Evolutionary conservation across 1,140 invertebrate species (phyloP).

Genomic region (Mesaphorura yosii): DNA sequence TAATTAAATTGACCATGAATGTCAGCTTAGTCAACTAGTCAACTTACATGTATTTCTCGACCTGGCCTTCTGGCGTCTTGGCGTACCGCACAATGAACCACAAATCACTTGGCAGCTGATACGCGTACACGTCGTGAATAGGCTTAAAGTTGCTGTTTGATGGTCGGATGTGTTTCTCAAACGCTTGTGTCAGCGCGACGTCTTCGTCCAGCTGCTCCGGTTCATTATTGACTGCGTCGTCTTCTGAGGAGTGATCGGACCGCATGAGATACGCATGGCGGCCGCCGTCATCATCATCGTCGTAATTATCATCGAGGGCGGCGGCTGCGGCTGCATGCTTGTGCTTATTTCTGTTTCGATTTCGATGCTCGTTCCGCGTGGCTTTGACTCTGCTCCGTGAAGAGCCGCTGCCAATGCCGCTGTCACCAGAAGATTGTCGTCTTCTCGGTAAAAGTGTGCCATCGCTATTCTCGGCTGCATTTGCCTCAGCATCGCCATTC

Average conservation of each 20-base stretch:
- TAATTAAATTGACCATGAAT: too few relatives aligned
- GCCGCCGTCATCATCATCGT: constrained; percentile 16
- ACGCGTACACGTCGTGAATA: constrained; percentile 30
- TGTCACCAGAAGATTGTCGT: neutral
- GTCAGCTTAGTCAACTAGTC: too few relatives aligned
- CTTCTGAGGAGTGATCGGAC: constrained; percentile 7
- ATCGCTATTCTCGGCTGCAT: neutral
- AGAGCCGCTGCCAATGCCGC: too few relatives aligned
- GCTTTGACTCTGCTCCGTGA: too few relatives aligned
- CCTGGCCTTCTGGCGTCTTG: constrained; percentile 23
- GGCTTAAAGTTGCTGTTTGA: constrained; percentile 9
- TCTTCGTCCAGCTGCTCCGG: constrained; percentile 20
- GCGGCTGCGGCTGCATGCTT: constrained; percentile 1
- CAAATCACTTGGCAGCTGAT: constrained; percentile 27
- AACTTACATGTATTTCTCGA: constrained; percentile 32
- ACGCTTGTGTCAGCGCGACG: constrained; percentile 21
- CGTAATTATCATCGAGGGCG: constrained; percentile 20
- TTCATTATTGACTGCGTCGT: constrained; percentile 3
- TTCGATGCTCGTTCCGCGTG: too few relatives aligned
- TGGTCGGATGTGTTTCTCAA: constrained; percentile 25
- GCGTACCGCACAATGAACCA: constrained; percentile 30
- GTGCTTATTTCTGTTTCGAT: too few relatives aligned
- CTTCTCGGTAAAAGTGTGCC: neutral
- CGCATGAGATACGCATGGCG: constrained; percentile 31
- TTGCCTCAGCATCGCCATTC: neutral